phyloP scores from a whole-genome alignment of 2,797 vertebrate species.

The Pampus argenteus region DNA sequence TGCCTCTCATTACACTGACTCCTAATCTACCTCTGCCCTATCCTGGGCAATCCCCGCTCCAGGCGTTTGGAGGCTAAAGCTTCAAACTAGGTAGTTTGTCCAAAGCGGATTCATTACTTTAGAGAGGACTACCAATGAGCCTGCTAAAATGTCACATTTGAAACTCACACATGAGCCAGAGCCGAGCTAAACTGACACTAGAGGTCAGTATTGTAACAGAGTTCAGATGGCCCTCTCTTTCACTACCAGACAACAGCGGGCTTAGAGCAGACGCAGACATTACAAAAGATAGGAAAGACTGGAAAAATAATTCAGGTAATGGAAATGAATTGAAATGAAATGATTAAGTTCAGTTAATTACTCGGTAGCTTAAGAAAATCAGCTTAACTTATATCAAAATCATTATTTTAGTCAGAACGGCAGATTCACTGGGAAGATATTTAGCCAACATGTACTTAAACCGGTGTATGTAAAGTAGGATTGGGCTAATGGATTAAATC shows the following conservation, averaged over 20 bases:
- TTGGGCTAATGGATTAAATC: conserved; percentile 69
- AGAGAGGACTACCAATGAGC: conserved; percentile 75
- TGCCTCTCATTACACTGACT: conserved; percentile 81
- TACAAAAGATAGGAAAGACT: conserved; percentile 61
- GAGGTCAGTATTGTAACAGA: conserved; percentile 97
- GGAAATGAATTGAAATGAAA: conserved; percentile 84
- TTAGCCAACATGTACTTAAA: conserved; percentile 76
- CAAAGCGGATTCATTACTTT: conserved; percentile 83
- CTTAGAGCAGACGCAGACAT: conserved; percentile 64
- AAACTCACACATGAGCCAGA: conserved; percentile 45
- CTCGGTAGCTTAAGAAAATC: conserved; percentile 81
- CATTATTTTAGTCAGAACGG: conserved; percentile 71
- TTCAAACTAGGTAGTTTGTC: conserved; percentile 78
- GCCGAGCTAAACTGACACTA: conserved; percentile 83
- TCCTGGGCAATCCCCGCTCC: conserved; percentile 81
- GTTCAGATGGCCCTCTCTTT: conserved; percentile 72
- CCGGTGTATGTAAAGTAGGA: conserved; percentile 70
- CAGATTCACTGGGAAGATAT: conserved; percentile 73
- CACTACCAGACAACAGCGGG: conserved; percentile 42
- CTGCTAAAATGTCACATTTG: conserved; percentile 72
- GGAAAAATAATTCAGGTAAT: conserved; percentile 78
- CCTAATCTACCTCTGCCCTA: conserved; percentile 84
- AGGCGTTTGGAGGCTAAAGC: conserved; percentile 77
- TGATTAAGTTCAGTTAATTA: conserved; percentile 85
- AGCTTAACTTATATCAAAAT: conserved; percentile 82